phyloP scores from a whole-genome alignment of 2,888 invertebrate genomes.

The Drosophila neonasuta region DNA sequence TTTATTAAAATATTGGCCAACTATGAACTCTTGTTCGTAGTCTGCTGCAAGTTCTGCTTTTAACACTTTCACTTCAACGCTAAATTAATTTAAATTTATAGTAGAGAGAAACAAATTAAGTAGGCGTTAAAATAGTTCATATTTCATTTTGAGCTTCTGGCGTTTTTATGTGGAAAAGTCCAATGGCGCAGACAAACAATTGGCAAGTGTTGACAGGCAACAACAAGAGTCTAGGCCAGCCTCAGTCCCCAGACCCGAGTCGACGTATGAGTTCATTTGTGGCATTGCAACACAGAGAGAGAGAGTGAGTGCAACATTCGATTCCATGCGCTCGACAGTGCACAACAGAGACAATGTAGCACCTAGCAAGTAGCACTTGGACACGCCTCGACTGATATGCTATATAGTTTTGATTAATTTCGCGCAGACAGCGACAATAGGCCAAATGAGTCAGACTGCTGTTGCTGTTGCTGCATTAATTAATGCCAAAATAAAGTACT shows the following conservation, averaged over 20 bases:
- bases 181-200: conserved; percentile 71
- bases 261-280: conserved; percentile 2
- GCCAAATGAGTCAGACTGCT: conserved; percentile 66
- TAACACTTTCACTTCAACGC: conserved; percentile 76
- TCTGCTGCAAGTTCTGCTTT: conserved; percentile 29
- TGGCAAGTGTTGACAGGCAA: conserved; percentile 73
- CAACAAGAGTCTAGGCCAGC: conserved; percentile 10
- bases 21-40: not conserved
- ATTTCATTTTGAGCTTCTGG: conserved; percentile 71
- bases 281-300: conserved; percentile 4
- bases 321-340: conserved; percentile 10
- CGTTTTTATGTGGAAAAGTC: conserved; percentile 67
- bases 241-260: not conserved
- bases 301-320: not conserved
- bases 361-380: conserved; percentile 43
- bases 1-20: conserved; percentile 61
- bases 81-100: conserved; percentile 77
- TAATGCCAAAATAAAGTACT: conserved; percentile 13
- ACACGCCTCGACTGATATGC: conserved; percentile 46
- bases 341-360: conserved; percentile 22
- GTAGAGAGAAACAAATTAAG: conserved; percentile 78
- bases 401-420: conserved; percentile 74
- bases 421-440: conserved; percentile 79
- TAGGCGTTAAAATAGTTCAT: conserved; percentile 82
- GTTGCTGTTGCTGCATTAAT: conserved; percentile 39